Percentiles rank a stretch among this genome's conserved stretches.
Evolutionary conservation across 2,797 vertebrate genomes (phyloP).

Genomic region (Sparus aurata): DNA sequence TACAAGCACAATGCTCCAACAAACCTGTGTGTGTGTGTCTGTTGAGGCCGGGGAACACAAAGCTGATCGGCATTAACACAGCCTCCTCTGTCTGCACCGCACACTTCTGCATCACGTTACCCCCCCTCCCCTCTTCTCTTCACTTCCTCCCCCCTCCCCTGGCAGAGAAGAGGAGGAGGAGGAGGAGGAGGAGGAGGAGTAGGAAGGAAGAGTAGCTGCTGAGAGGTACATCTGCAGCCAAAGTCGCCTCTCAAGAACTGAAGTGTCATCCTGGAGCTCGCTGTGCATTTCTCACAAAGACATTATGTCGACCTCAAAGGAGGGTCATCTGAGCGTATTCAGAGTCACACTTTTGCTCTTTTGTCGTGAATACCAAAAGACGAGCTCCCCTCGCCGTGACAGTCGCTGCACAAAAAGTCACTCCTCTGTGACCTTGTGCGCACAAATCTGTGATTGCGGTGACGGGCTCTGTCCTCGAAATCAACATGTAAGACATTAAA

Average conservation of each 20-base stretch:
- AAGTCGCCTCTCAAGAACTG: conserved; percentile 57
- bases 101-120: conserved; percentile 61
- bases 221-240: conserved; percentile 67
- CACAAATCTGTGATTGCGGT: conserved; percentile 27
- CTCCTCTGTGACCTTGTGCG: conserved; percentile 40
- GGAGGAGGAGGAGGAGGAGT: conserved; percentile 21
- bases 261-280: conserved; percentile 50
- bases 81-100: conserved; percentile 48
- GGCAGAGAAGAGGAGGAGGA: conserved; percentile 32
- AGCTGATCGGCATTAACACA: conserved; percentile 43
- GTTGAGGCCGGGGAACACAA: conserved; percentile 18
- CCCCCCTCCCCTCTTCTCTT: conserved; percentile 25
- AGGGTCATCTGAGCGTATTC: conserved; percentile 46
- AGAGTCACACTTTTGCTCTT: conserved; percentile 15
- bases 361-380: conserved; percentile 36
- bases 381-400: conserved; percentile 29
- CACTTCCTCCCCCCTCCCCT: neutral
- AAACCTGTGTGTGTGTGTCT: conserved; percentile 13
- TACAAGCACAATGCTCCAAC: conserved; percentile 1
- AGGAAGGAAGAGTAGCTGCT: conserved; percentile 51
- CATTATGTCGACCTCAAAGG: conserved; percentile 54
- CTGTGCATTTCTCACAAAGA: conserved; percentile 62
- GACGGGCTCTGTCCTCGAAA: conserved; percentile 32
- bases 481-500: conserved; percentile 28
- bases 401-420: conserved; percentile 40